Conservation (phyloP, 2,888 invertebrate species). For the Mayetiola destructor region DNA sequence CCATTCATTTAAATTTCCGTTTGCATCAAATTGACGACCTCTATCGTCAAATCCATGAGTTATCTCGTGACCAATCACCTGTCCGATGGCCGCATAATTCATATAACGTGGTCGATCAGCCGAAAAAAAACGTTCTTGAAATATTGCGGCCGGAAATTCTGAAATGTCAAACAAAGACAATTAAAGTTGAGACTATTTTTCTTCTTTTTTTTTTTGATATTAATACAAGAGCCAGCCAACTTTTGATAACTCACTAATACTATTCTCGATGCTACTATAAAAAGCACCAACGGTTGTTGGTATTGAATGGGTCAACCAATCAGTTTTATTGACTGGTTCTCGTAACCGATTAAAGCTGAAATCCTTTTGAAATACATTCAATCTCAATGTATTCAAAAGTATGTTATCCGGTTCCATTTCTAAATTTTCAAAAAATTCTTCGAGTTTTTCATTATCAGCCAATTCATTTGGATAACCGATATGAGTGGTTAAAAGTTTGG, state of each 20-base stretch:
- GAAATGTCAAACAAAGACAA: background rate
- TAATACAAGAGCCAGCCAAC: too few relatives aligned
- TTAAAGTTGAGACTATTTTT: too few relatives aligned
- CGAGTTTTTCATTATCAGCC: slow-evolving; percentile 57
- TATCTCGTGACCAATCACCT: slow-evolving; percentile 84
- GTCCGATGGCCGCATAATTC: slow-evolving; percentile 85
- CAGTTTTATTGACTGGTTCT: slow-evolving; percentile 38
- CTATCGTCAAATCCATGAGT: slow-evolving; percentile 82
- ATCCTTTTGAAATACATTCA: slow-evolving; percentile 34
- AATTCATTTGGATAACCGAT: slow-evolving; percentile 78
- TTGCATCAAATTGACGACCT: slow-evolving; percentile 57
- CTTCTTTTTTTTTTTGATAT: too few relatives aligned
- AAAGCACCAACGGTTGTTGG: slow-evolving; percentile 41
- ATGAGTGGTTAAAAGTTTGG: slow-evolving; percentile 60
- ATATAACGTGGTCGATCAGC: slow-evolving; percentile 78
- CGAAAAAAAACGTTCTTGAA: slow-evolving; percentile 83
- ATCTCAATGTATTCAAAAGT: slow-evolving; percentile 36
- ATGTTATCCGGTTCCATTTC: slow-evolving; percentile 29
- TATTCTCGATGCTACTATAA: slow-evolving; percentile 40
- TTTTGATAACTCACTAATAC: slow-evolving; percentile 36
- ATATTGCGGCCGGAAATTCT: slow-evolving; percentile 67
- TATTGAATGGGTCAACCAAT: slow-evolving; percentile 38
- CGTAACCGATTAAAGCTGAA: slow-evolving; percentile 37
- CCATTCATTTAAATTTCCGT: slow-evolving; percentile 87
- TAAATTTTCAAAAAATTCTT: slow-evolving; percentile 51